Conservation (phyloP, 2,113 vertebrate species). For the Columba janthina region DNA sequence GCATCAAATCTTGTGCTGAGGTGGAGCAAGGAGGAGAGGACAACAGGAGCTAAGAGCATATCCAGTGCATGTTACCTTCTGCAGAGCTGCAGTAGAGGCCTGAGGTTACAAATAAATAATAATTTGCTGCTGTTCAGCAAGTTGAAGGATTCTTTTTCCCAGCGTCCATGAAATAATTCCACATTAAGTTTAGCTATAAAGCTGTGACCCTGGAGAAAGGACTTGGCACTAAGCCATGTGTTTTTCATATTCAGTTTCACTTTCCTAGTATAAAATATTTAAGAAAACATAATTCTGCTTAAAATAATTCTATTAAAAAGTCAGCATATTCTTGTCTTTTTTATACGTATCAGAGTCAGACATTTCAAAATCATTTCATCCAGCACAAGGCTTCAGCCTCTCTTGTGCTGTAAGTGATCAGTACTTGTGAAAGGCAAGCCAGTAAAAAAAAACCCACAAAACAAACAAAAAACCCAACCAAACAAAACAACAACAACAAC, state of each 20-base stretch:
- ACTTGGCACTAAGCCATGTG: conserved; percentile 16
- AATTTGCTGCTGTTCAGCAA: neutral
- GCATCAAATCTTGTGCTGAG: neutral
- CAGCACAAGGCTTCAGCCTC: neutral
- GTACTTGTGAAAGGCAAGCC: conserved; percentile 12
- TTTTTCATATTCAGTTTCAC: conserved; percentile 49
- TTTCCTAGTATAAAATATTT: conserved; percentile 46
- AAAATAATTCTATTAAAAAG: conserved; percentile 51
- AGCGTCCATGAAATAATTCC: conserved; percentile 4
- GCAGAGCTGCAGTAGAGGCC: neutral
- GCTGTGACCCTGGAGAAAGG: neutral
- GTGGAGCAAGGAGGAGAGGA: neutral
- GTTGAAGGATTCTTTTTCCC: neutral
- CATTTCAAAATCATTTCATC: conserved; percentile 28
- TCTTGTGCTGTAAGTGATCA: neutral
- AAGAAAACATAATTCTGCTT: conserved; percentile 46
- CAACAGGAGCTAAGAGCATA: neutral
- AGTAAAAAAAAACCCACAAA: neutral
- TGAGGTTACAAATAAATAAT: neutral
- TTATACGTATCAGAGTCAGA: conserved; percentile 5
- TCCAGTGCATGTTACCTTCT: neutral
- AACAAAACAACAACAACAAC: too few relatives aligned
- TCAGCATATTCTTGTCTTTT: conserved; percentile 23
- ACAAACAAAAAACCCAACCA: too few relatives aligned
- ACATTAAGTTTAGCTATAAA: conserved; percentile 18